Evolutionary conservation across 2,888 invertebrate species (phyloP), one percentile per base, ranked within the genome.

Genomic region (Hemithea aestivaria): DNA sequence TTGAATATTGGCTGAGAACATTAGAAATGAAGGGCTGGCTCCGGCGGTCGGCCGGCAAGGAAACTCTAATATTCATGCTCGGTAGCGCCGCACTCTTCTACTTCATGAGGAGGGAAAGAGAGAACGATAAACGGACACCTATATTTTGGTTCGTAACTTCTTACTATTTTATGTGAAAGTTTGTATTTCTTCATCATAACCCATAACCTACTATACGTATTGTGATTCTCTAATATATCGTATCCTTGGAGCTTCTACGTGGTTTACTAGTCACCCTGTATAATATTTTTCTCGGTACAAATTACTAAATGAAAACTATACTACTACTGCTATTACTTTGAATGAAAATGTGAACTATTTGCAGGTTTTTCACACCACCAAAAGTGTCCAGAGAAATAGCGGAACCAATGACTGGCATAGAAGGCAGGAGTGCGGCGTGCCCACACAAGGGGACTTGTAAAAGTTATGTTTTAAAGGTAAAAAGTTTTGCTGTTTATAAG

Each of bases 1-100:
- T 88, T 50, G 88, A 88, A 58, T 87, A 87, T 51, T 87, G 87
- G 87, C 40, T 79, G 36, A 62, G 81, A 5, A 87, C 85, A 10
- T 58, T 87, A 57, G 84, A 87, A 72, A 77, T 81, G 76, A 87
- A 87, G 50, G 87, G 87, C 4, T 82, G 79, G 74, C 58, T 87
- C 1, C 75, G 81, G 29, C 70, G 81, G 24, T 69, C 87, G 1
- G 67, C 80, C 1, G 71, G 77, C 9, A 73, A 73, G 28, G 87
- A 87, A 41, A 87, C 88, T 0, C 48, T 87, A 0, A 67, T 85
- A 10, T 88, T 88, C 50, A 88, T 88, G 88, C 45, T 81, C 24
- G 82, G 87, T 38, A 88, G 85, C 40, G 80, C 87, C n/a, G 64
- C 75, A 56, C 77, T 88, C 55, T 88, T 88, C 68, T 88, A 88